Conservation (phyloP, 1,140 invertebrate species). For the Heliconius hermathena region DNA sequence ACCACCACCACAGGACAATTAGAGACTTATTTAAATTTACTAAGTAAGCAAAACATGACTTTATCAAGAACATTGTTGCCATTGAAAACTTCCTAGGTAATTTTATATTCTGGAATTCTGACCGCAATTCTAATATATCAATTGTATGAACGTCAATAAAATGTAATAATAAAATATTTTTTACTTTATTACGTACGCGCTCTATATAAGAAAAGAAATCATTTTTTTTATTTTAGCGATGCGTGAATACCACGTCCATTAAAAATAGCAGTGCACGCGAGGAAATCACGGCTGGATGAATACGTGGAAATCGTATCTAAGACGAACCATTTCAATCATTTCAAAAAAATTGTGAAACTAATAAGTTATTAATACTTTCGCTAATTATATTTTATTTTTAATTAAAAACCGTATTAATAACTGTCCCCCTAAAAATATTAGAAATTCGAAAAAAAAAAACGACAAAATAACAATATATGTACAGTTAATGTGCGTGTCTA, state of each 20-base stretch:
- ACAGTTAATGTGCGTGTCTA: slow-evolving; percentile 21
- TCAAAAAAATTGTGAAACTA: neutral
- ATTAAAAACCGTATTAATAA: neutral
- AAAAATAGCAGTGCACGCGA: neutral
- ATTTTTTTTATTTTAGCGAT: slow-evolving; percentile 2
- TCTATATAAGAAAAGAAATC: slow-evolving; percentile 3
- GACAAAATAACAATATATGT: neutral
- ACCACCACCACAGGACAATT: neutral
- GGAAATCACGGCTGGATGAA: slow-evolving; percentile 2
- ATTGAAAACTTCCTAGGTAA: slow-evolving; percentile 10
- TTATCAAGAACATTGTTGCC: neutral
- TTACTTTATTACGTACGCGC: neutral
- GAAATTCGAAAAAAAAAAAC: neutral
- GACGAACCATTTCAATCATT: neutral
- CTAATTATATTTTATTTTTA: neutral
- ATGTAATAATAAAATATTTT: neutral
- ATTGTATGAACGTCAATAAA: neutral
- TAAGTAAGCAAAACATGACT: no score
- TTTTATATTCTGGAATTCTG: neutral
- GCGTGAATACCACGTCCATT: slow-evolving; percentile 10
- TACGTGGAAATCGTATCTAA: slow-evolving; percentile 3
- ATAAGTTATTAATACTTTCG: neutral
- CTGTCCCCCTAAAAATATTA: neutral
- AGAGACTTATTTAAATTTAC: neutral
- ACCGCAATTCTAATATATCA: neutral